Evolutionary conservation across 2,113 vertebrate genomes (phyloP), one percentile per base, ranked within the genome.

Genomic region (Sakesphorus luctuosus): DNA sequence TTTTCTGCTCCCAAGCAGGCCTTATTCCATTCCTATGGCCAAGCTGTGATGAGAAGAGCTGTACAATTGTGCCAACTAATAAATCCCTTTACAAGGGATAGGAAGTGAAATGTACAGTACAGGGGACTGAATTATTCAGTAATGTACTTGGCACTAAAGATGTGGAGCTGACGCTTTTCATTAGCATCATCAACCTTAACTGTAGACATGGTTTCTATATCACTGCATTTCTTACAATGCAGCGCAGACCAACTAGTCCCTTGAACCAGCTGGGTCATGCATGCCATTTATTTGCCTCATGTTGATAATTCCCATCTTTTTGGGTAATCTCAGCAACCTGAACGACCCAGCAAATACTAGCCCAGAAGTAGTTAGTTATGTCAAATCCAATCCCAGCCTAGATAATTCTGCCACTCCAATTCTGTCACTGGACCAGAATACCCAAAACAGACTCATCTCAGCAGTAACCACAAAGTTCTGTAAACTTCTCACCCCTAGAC

Each of bases 81-180:
- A 90, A 80, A 89, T 49, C 26, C 29, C 63, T 84, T 86, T 67
- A 87, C 29, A 67, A 92, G 55, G 9, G 33, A 76, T 76, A 9
- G 56, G 13, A 77, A 84, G 5, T 74, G 31, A 77, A 84, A 7
- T 74, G 28, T 63, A 63, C 8, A 80, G 72, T 50, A 90, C 16
- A 52, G 79, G 58, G 49, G 44, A n/a, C 68, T 94, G 80, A 88
- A 91, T 95, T 80, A 92, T 93, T 88, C 68, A 93, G 76, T 28
- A 82, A 82, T 13, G 53, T 49, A 36, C 53, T 87, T 75, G 56
- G 87, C 90, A 68, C 56, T 75, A 13, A 69, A 87, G 56, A 93
- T 67, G 81, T 17, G 33, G 59, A 87, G 35, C 52, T 84, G 93
- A 53, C 11, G 0, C 38, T 91, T 82, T 31, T 36, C 52, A n/a